Evolutionary conservation across 2,797 vertebrate species (phyloP), one percentile per base, ranked within the genome.

Genomic region (Pangasius larnaudii): DNA sequence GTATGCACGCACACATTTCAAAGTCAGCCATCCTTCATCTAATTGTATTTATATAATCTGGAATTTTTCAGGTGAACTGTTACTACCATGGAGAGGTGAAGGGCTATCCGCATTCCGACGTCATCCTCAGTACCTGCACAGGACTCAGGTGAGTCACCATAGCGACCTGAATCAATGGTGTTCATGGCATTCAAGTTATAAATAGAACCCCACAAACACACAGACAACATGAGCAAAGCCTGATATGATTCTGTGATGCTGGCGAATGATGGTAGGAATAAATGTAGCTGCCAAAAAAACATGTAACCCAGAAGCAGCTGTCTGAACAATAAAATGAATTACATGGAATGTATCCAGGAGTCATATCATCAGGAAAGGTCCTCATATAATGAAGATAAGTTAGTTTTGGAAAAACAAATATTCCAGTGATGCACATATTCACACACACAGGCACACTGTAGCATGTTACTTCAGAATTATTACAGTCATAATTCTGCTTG

Each of bases 11-110:
- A 27, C 14, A 5, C 13, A 65, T 67, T 46, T 46, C 42, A 83
- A 30, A 83, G 16, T 5, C 27, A 49, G 80, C 42, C 8, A 49
- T 51, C 3, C 3, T 56, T 69, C 18, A 33, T 69, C 30, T 67
- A 27, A 36, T 46, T 56, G 18, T 33, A 36, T 69, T 84, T 36
- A 22, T 69, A 16, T 24, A 0, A 53, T 84, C 46, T 84, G 65
- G 82, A 88, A 86, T 92, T 85, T 87, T 77, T 71, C 90, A 97
- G 96, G 91, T 91, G 74, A 96, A 97, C 94, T 97, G 96, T 93
- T 96, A 96, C 91, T 97, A 97, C 92, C 96, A 97, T 19, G 96
- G 96, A 6, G 91, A 94, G 89, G 96, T 96, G 88, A 92, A 95
- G 90, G 95, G 94, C 65, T 93, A 91, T 0, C 86, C 46, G 72